Evolutionary conservation across 1,140 invertebrate species (phyloP).

Genomic region (Bombyx mori): ASM3026992v2 NC_085121.1:14158501-14159000

Average conservation of each 20-base stretch:
- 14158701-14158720: conserved; percentile 14
- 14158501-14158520: no score
- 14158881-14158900: not conserved
- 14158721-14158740: conserved; percentile 25
- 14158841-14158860: not conserved
- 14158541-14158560: no score
- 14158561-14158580: no score
- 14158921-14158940: no score
- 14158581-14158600: conserved; percentile 19
- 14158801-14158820: not conserved
- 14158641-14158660: conserved; percentile 18
- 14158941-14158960: no score
- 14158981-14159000: no score
- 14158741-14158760: conserved; percentile 17
- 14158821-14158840: not conserved
- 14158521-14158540: no score
- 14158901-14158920: no score
- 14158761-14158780: conserved; percentile 9
- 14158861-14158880: not conserved
- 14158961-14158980: no score
- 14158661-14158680: conserved; percentile 11
- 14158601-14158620: conserved; percentile 17
- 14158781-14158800: conserved; percentile 12
- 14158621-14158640: conserved; percentile 13
- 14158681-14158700: conserved; percentile 12